phyloP scores from a whole-genome alignment of 2,113 vertebrate species.

The Petrocephalus microphthalmus region DNA sequence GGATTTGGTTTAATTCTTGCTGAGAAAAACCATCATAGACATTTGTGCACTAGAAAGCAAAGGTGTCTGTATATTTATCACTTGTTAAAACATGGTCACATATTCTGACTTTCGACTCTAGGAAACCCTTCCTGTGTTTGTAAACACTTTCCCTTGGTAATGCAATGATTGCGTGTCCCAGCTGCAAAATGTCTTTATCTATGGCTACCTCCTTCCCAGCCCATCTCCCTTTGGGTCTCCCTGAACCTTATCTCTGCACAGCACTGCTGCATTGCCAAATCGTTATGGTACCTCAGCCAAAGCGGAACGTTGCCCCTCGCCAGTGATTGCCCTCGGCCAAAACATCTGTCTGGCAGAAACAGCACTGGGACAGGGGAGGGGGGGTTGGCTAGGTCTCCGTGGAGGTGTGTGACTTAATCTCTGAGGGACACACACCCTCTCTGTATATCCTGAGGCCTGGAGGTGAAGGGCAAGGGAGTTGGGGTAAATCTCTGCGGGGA shows the following conservation, averaged over 20 bases:
- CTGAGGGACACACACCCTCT: neutral
- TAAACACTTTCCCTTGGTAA: constrained; percentile 56
- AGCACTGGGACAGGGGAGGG: neutral
- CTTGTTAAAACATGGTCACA: neutral
- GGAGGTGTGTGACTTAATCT: neutral
- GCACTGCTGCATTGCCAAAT: neutral
- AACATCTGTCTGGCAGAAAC: neutral
- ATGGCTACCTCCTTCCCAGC: constrained; percentile 7
- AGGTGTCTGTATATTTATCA: neutral
- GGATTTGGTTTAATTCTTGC: neutral
- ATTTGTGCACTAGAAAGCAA: neutral
- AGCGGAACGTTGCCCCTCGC: neutral
- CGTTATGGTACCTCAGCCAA: neutral
- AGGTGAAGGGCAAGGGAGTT: neutral
- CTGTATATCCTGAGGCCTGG: neutral
- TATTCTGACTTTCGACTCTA: neutral
- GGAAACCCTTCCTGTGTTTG: constrained; percentile 52
- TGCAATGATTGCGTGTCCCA: constrained; percentile 38
- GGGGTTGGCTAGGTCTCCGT: neutral
- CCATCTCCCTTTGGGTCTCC: constrained; percentile 27
- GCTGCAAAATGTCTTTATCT: neutral
- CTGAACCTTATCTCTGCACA: constrained; percentile 43
- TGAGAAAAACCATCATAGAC: neutral
- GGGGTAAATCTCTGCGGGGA: neutral
- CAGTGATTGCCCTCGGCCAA: neutral